Evolutionary conservation across 2,113 vertebrate genomes (phyloP).

Genomic region (Onychostruthus taczanowskii): DNA sequence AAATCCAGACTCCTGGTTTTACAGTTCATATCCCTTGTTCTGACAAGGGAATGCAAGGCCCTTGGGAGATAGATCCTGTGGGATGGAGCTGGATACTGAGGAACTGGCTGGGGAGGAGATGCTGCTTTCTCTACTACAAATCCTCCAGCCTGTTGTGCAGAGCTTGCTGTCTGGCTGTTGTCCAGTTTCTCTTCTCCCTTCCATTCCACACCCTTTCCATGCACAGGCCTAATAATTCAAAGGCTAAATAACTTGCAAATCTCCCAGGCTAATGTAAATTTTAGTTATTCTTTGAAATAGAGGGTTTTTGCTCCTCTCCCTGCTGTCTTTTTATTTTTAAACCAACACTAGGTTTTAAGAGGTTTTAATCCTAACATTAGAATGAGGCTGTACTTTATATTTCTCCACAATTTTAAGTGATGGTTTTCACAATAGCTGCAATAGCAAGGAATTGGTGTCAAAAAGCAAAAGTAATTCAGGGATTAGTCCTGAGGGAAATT

Average conservation of each 20-base stretch:
- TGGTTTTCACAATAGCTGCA: conserved; percentile 18
- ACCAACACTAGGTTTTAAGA: neutral
- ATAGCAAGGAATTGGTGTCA: conserved; percentile 5
- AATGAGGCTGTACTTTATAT: neutral
- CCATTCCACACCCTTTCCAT: neutral
- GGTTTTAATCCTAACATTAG: neutral
- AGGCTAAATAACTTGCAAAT: neutral
- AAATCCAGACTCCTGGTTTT: neutral
- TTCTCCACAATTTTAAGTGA: neutral
- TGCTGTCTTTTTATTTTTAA: neutral
- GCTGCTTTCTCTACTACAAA: neutral
- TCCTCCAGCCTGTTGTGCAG: neutral
- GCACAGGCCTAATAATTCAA: neutral
- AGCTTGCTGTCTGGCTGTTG: neutral
- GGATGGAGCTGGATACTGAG: neutral
- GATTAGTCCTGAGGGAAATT: neutral
- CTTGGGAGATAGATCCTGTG: neutral
- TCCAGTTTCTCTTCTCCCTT: neutral
- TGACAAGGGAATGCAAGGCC: neutral
- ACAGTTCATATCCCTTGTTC: neutral
- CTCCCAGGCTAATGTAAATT: neutral
- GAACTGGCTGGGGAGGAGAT: neutral
- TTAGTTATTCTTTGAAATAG: neutral
- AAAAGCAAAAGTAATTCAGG: conserved; percentile 18
- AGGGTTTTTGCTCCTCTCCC: rapidly evolving